These are phyloP conservation scores for Chrysopilus asiliformis DNA, from an alignment of 2,888 invertebrate genomes.

Conservation along the genomic window DNA sequence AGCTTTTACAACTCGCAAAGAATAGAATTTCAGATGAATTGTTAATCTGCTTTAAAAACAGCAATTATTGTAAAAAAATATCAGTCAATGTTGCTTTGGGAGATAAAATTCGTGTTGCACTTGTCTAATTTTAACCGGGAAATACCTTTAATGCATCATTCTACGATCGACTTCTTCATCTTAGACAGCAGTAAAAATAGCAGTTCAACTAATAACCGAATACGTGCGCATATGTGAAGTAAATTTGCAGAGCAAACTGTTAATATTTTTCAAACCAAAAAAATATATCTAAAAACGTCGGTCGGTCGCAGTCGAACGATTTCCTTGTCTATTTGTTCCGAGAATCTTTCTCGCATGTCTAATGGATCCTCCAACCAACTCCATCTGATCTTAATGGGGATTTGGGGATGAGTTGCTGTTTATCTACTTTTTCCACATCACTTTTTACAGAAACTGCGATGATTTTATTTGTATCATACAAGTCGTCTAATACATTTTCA, in stretches of 20 bases:
- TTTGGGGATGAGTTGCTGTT: slow-evolving; percentile 1
- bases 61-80: slow-evolving; percentile 12
- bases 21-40: too few relatives aligned
- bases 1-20: too few relatives aligned
- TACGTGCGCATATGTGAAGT: slow-evolving; percentile 1
- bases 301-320: too few relatives aligned
- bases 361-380: slow-evolving; percentile 2
- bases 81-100: slow-evolving; percentile 11
- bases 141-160: slow-evolving; percentile 1
- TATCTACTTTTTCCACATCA: background rate
- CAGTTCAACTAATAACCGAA: background rate
- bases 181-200: background rate
- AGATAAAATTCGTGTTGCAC: slow-evolving; percentile 15
- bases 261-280: too few relatives aligned
- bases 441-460: slow-evolving; percentile 3
- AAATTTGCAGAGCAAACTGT: too few relatives aligned
- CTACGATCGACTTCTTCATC: background rate
- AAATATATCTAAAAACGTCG: too few relatives aligned
- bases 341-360: too few relatives aligned
- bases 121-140: slow-evolving; percentile 13
- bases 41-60: too few relatives aligned
- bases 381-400: slow-evolving; percentile 3
- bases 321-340: too few relatives aligned
- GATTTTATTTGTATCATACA: background rate
- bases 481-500: background rate